Evolutionary conservation across 2,888 invertebrate genomes (phyloP).

Genomic region (Drosophila leonis): DNA sequence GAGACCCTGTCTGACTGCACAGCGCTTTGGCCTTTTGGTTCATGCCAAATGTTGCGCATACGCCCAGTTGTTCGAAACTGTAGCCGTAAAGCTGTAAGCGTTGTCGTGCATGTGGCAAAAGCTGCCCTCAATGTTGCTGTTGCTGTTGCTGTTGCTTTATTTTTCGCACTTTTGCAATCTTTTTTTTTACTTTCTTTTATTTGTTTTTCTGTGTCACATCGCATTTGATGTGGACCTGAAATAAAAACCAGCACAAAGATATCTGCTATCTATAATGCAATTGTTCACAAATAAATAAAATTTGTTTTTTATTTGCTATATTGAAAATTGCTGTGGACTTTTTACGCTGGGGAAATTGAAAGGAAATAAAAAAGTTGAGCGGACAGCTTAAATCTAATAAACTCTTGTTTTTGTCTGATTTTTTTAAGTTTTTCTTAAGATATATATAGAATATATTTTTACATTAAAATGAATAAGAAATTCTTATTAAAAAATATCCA

Average conservation of each 20-base stretch:
- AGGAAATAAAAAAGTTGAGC: not conserved
- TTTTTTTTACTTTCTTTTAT: conserved; percentile 6
- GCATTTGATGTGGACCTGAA: conserved; percentile 39
- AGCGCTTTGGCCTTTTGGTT: conserved; percentile 19
- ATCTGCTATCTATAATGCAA: conserved; percentile 21
- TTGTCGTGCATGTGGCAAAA: conserved; percentile 47
- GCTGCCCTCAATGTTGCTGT: conserved; percentile 37
- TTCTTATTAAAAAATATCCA: not conserved
- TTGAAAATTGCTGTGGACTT: not conserved
- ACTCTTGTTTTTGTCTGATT: not conserved
- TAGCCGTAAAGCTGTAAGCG: conserved; percentile 35
- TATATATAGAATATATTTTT: not conserved
- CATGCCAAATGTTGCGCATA: conserved; percentile 56
- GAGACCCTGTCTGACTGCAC: conserved; percentile 6
- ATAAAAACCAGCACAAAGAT: conserved; percentile 19
- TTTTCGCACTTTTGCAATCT: conserved; percentile 23
- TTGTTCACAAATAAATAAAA: conserved; percentile 15
- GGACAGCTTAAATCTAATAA: not conserved
- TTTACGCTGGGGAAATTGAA: not conserved
- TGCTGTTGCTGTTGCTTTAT: conserved; percentile 19
- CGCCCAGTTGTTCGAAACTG: conserved; percentile 44
- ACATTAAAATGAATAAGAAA: not conserved
- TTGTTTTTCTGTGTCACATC: conserved; percentile 28
- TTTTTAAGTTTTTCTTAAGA: not conserved
- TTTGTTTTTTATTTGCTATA: not conserved